Evolutionary conservation across 2,888 invertebrate species (phyloP).

Genomic region (Lasioglossum calceatum): DNA sequence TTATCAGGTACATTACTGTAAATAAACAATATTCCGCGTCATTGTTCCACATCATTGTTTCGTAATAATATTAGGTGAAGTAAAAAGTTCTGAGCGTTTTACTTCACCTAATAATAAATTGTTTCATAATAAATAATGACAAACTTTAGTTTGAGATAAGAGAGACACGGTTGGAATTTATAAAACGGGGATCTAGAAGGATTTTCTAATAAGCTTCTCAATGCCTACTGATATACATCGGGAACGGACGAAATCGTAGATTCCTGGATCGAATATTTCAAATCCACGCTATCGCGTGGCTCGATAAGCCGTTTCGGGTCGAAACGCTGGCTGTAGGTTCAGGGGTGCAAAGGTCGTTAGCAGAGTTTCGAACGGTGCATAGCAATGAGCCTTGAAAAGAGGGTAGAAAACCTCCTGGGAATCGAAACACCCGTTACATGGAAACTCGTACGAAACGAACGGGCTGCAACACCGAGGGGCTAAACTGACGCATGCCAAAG

Average conservation of each 20-base stretch:
- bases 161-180: background rate
- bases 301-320: slow-evolving; percentile 59
- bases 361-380: slow-evolving; percentile 82
- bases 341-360: slow-evolving; percentile 79
- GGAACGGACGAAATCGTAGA: slow-evolving; percentile 24
- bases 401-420: slow-evolving; percentile 82
- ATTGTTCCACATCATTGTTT: too few species aligned
- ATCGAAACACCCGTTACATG: slow-evolving; percentile 80
- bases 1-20: too few species aligned
- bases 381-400: slow-evolving; percentile 81
- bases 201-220: slow-evolving; percentile 1
- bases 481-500: slow-evolving; percentile 81
- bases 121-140: background rate
- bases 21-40: background rate
- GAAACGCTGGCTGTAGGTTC: slow-evolving; percentile 56
- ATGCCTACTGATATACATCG: background rate
- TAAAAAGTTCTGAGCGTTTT: too few species aligned
- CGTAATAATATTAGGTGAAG: background rate
- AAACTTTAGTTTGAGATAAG: background rate
- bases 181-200: background rate
- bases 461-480: slow-evolving; percentile 52
- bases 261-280: slow-evolving; percentile 51
- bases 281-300: slow-evolving; percentile 45
- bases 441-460: slow-evolving; percentile 66
- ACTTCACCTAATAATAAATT: too few species aligned